Base-by-base conservation (phyloP, 2,888 invertebrate genomes). In the Athalia rosae region DNA sequence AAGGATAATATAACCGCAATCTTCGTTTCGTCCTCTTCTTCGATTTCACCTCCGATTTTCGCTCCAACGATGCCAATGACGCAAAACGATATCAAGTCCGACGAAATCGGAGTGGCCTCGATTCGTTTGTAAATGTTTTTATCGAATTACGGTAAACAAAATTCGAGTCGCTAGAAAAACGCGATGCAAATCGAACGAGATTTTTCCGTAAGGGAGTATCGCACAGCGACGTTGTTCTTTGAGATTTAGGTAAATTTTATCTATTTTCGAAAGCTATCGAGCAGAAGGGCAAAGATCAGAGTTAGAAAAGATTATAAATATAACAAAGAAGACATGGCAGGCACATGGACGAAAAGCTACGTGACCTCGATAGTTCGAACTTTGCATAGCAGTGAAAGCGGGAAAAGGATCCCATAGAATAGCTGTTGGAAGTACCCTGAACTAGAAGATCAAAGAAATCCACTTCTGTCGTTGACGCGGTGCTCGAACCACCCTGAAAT, bases 401-500 rank as follows among this genome's bases (percentile, higher is more conserved):
- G 50, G 41, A 43, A 11, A 45, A 71, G 50, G 58, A 71, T 71
- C 4, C 71, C 56, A 71, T 71, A 71, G 58, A 71, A 56, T 71
- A 58, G 28, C 28, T 28, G 28, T 28, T 28, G 4, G n/a, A 56
- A 45, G 43, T 13, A 58, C 43, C 71, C 58, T 71, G 28, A 28
- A 28, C 28, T 28, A 2, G 45, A 45, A 71, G 71, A 71, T 71
- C 71, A 58, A 71, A 71, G 71, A 71, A 71, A 58, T 58, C 71
- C 71, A 71, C 56, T 56, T 71, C 71, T 71, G 71, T 71, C 58
- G n/a, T 56, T 58, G 71, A 56, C 71, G 58, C 28, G 28, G 28
- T 71, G 58, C 71, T 71, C 58, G 71, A 71, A 43, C 71, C 71
- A 71, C 71, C 58, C 56, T 58, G 58, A 71, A 71, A 71, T 71